Evolutionary conservation across 2,888 invertebrate genomes (phyloP).

Genomic region (Megamerina dolium): DNA sequence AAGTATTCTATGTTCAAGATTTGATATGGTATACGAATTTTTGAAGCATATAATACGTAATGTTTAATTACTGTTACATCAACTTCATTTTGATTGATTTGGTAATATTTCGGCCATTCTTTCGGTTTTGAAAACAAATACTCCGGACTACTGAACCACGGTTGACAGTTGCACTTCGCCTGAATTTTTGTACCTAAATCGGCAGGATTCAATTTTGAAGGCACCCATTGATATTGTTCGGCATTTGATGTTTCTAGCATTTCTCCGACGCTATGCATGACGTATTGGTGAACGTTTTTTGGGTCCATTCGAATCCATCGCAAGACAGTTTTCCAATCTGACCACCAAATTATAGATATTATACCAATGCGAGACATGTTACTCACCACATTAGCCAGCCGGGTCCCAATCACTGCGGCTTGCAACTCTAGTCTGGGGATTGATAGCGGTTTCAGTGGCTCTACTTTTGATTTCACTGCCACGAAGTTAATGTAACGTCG

Average conservation of each 20-base stretch:
- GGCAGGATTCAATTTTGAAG: conserved; percentile 18
- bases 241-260: conserved; percentile 16
- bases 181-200: conserved; percentile 19
- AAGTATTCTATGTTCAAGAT: neutral
- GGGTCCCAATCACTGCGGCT: conserved; percentile 7
- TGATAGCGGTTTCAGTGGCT: conserved; percentile 19
- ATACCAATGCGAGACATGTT: neutral
- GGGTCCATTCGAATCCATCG: conserved; percentile 19
- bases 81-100: too few relatives aligned
- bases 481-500: too few relatives aligned
- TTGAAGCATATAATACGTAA: too few relatives aligned
- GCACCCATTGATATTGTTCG: conserved; percentile 14
- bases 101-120: too few relatives aligned
- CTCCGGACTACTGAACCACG: too few relatives aligned
- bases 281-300: conserved; percentile 15
- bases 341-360: conserved; percentile 6
- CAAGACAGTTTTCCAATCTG: conserved; percentile 17
- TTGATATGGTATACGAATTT: too few relatives aligned
- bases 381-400: neutral
- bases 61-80: too few relatives aligned
- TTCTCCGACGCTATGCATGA: conserved; percentile 17
- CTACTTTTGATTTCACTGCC: conserved; percentile 18
- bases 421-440: conserved; percentile 11
- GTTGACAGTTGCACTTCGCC: too few relatives aligned
- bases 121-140: too few relatives aligned